These are phyloP conservation scores for Sycobia sp. DNA, from an alignment of 1,140 invertebrate genomes.

Conservation along the genomic window DNA sequence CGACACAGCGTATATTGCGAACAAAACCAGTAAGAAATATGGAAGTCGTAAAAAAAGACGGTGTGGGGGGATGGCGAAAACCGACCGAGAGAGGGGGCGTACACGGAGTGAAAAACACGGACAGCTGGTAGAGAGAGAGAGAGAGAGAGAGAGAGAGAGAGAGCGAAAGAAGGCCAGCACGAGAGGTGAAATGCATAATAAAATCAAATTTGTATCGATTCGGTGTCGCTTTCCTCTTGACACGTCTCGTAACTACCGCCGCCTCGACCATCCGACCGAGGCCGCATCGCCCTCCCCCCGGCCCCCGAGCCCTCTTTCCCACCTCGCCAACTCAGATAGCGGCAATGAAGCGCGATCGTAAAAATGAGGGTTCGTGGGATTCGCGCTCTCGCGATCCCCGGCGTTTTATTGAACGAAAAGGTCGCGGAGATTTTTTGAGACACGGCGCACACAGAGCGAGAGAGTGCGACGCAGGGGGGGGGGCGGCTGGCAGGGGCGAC, in stretches of 20 bases:
- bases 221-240: conserved; percentile 21
- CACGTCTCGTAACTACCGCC: conserved; percentile 6
- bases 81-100: not conserved
- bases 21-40: conserved; percentile 31
- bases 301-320: not conserved
- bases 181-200: conserved; percentile 28
- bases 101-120: no score
- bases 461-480: no score
- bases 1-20: no score
- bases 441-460: not conserved
- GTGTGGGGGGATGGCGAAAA: not conserved
- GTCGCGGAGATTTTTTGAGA: conserved; percentile 12
- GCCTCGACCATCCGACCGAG: no score
- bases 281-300: not conserved
- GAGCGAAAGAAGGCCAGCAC: no score
- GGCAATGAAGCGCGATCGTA: conserved; percentile 31
- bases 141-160: no score
- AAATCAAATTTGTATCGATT: conserved; percentile 36
- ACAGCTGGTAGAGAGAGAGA: no score
- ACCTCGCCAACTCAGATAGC: conserved; percentile 1
- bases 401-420: not conserved
- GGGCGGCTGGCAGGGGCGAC: no score
- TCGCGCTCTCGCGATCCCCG: not conserved
- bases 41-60: conserved; percentile 29
- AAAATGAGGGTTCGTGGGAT: conserved; percentile 23